Percentiles rank a stretch among this genome's conserved stretches.
These are phyloP conservation scores for Trachythela sp. DNA, from an alignment of 64 coral and sea anemone genomes.

Conservation along the genomic window DNA sequence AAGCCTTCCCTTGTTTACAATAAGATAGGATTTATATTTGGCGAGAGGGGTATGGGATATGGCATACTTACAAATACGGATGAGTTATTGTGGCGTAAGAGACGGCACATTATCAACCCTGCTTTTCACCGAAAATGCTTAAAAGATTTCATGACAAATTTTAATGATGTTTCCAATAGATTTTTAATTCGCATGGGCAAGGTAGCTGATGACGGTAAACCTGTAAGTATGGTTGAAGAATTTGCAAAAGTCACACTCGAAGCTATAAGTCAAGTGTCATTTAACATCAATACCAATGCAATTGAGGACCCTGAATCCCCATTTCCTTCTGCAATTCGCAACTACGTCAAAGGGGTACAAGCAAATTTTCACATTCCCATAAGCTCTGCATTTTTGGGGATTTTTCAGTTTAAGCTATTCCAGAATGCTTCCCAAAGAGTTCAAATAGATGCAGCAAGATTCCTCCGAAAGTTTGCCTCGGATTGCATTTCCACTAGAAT, in stretches of 20 bases:
- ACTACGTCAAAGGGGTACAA: background rate
- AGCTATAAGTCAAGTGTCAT: too few species aligned
- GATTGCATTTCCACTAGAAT: background rate
- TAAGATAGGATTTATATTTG: background rate
- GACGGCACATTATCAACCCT: background rate
- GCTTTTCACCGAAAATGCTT: slow-evolving; percentile 9
- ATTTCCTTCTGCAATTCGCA: background rate
- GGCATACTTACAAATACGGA: background rate
- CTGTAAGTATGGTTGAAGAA: background rate
- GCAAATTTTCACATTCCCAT: background rate
- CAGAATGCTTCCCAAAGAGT: background rate
- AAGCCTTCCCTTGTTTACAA: background rate
- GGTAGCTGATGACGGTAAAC: background rate
- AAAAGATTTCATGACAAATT: background rate
- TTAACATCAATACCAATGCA: background rate
- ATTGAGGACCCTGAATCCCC: background rate
- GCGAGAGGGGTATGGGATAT: background rate
- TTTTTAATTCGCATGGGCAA: background rate
- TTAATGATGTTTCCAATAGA: background rate
- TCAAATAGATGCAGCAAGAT: background rate
- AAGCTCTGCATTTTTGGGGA: background rate
- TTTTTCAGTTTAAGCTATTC: background rate
- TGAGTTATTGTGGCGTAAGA: background rate
- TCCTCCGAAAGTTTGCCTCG: background rate
- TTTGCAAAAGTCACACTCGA: background rate